A percentile compares a stretch with the other conserved stretches of the same genome.
Conservation (phyloP, 23 tunicate genomes). For the Halocynthia roretzi region DNA sequence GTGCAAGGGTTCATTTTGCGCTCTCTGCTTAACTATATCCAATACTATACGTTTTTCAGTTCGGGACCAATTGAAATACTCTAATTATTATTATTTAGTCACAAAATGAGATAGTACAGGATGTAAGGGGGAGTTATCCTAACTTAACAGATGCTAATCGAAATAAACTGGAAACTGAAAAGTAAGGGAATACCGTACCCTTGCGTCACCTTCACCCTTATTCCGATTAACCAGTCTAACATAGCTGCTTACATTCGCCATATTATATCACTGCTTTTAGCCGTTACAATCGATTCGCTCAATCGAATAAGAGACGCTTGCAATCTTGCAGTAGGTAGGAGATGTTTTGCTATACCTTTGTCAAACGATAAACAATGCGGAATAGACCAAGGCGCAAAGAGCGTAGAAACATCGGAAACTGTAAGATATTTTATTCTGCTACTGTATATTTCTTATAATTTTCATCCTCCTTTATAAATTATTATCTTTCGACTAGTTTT, state of each 20-base stretch:
- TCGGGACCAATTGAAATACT: no score
- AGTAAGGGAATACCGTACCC: no score
- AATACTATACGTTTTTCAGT: no score
- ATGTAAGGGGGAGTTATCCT: no score
- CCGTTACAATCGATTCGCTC: slow-evolving; percentile 23
- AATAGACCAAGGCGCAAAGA: slow-evolving; percentile 55
- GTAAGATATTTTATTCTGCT: neutral
- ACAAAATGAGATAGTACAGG: no score
- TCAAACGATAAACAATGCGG: slow-evolving; percentile 56
- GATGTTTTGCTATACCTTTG: slow-evolving; percentile 39
- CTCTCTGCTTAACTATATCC: neutral
- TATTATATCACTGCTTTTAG: slow-evolving; percentile 5
- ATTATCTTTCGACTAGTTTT: slow-evolving; percentile 19
- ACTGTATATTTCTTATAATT: neutral
- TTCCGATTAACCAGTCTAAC: no score
- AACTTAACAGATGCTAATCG: no score
- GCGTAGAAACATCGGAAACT: slow-evolving; percentile 36
- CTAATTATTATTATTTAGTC: no score
- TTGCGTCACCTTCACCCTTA: no score
- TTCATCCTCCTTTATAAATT: neutral
- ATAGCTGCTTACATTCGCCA: no score
- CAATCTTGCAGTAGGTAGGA: slow-evolving; percentile 26
- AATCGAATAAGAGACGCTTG: slow-evolving; percentile 25
- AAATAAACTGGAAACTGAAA: no score
- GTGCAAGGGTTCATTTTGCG: neutral